A percentile compares a stretch with the other conserved stretches of the same genome.
phyloP scores from a whole-genome alignment of 2,888 invertebrate genomes.

The Heliconius ismenius region DNA sequence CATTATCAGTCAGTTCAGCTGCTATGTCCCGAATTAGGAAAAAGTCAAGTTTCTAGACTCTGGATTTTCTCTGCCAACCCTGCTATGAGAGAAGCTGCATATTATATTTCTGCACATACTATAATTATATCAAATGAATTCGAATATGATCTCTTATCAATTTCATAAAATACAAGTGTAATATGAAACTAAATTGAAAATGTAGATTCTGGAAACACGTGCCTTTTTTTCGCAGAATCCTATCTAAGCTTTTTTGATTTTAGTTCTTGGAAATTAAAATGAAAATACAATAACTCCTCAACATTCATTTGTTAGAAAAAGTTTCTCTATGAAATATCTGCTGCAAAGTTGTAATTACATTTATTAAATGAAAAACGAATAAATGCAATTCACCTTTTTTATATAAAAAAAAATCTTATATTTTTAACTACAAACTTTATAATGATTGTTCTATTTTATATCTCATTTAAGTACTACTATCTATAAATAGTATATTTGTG shows the following conservation, averaged over 20 bases:
- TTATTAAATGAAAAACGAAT: neutral
- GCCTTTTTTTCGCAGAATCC: neutral
- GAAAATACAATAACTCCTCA: neutral
- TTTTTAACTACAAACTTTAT: neutral
- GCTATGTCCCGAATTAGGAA: too few relatives aligned
- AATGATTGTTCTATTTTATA: neutral
- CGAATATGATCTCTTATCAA: too few relatives aligned
- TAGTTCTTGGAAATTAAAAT: neutral
- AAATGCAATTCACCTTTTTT: neutral
- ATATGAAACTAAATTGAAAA: neutral
- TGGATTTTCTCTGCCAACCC: too few relatives aligned
- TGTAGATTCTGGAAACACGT: neutral
- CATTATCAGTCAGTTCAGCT: too few relatives aligned
- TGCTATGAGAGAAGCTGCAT: too few relatives aligned
- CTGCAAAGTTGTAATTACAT: neutral
- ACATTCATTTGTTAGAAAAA: neutral
- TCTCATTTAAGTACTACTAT: neutral
- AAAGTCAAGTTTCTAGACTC: too few relatives aligned
- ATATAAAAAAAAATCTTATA: neutral
- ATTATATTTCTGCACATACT: too few relatives aligned
- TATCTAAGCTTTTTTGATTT: neutral
- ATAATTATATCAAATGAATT: too few relatives aligned
- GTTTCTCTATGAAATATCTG: constrained; percentile 5
- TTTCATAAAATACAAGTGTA: neutral
- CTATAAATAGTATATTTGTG: neutral